These are phyloP conservation scores for Lepidurus packardi DNA, from an alignment of 1,140 invertebrate genomes.

Conservation along the genomic window DNA sequence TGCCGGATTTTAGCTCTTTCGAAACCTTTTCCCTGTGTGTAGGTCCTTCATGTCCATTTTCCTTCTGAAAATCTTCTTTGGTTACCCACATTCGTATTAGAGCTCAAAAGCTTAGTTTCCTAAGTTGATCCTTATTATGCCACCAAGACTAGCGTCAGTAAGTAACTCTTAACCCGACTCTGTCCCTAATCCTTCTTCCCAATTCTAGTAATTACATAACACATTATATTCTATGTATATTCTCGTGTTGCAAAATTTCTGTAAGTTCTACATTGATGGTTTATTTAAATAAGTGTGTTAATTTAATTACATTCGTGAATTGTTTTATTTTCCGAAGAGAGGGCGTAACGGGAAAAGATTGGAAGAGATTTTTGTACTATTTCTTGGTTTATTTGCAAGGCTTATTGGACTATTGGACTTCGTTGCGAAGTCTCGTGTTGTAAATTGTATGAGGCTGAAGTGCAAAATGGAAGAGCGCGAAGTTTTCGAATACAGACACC, in stretches of 20 bases:
- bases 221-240: too few species aligned
- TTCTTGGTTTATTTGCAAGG: not conserved
- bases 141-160: not conserved
- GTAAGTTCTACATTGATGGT: too few species aligned
- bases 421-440: not conserved
- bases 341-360: not conserved
- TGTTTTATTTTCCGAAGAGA: too few species aligned
- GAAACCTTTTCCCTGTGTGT: not conserved
- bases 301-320: too few species aligned
- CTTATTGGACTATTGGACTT: not conserved
- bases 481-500: conserved; percentile 18
- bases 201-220: not conserved
- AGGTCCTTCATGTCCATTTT: conserved; percentile 10
- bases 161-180: not conserved
- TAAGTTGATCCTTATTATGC: not conserved
- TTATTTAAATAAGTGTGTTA: too few species aligned
- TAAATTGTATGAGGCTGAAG: not conserved
- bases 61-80: not conserved
- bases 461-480: not conserved
- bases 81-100: not conserved
- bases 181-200: not conserved
- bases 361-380: not conserved
- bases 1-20: not conserved
- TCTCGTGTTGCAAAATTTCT: too few species aligned
- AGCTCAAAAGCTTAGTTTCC: conserved; percentile 10